Base-by-base conservation (phyloP, 2,888 invertebrate genomes). In the Perithous albicinctus region DNA sequence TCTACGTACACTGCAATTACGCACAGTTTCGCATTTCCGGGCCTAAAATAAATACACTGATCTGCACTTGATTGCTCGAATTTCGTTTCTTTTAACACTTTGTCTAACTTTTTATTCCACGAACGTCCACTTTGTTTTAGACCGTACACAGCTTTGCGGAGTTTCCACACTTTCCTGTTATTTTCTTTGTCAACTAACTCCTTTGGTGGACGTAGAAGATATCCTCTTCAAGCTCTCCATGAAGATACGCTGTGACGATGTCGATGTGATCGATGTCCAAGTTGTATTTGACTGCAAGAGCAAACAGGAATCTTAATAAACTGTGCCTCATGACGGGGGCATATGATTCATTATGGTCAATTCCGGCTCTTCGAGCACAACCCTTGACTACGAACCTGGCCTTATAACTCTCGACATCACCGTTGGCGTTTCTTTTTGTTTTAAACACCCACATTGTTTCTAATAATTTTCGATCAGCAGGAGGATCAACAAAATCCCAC, bases 221-320 rank as follows among this genome's bases (percentile, higher is more conserved):
- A 1, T 38, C 38, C n/a, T n/a, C n/a, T n/a, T n/a, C n/a, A n/a
- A n/a, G n/a, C n/a, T n/a, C n/a, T n/a, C n/a, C n/a, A n/a, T n/a
- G n/a, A n/a, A n/a, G 38, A 76, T 86, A 89, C 2, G 88, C 88
- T 10, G 88, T 85, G 6, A 83, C 82, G 4, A 86, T 86, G 85
- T 88, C 88, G 46, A 88, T 61, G 23, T 86, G 87, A 6, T 87
- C 84, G 20, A 86, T 82, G 23, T 82, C 67, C 10, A 86, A 46
- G 26, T 84, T 78, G 6, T 83, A 29, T 72, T 80, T 66, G 6
- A 83, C 86, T 10, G 85, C 84, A n/a, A 85, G n/a, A 10, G 86
- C 87, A 26, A 86, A 74, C 15, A 87, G 74, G 43, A 79, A 81
- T 18, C 76, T 78, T 18, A 85, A 67, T 0, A 84, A 83, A 35